A percentile compares a stretch with the other conserved stretches of the same genome.
Conservation (phyloP, 2,113 vertebrate species). For the Malaclemys terrapin region DNA sequence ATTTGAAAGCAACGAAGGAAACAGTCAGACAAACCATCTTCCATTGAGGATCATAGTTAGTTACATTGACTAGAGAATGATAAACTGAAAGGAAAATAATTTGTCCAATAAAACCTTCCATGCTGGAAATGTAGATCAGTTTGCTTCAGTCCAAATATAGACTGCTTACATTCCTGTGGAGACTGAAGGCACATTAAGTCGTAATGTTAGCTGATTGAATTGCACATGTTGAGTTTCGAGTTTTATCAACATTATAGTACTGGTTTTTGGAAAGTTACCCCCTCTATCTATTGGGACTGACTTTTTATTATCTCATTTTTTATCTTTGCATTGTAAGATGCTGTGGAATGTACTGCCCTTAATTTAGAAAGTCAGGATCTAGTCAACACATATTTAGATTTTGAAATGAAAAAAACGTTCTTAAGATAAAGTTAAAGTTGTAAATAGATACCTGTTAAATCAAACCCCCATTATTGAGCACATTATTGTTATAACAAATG, state of each 20-base stretch:
- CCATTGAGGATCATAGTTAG: not conserved
- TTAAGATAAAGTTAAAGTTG: slow-evolving; percentile 47
- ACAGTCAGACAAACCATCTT: not conserved
- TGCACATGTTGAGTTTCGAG: not conserved
- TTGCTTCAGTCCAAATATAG: slow-evolving; percentile 42
- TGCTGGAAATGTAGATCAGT: slow-evolving; percentile 20
- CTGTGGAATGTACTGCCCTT: slow-evolving; percentile 59
- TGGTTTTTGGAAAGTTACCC: slow-evolving; percentile 33
- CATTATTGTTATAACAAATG: not conserved
- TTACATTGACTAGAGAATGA: not conserved
- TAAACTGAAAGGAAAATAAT: slow-evolving; percentile 38
- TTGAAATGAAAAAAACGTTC: not conserved
- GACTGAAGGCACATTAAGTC: slow-evolving; percentile 29
- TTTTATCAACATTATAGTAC: slow-evolving; percentile 55
- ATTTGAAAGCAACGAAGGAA: slow-evolving; percentile 28
- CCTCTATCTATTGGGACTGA: slow-evolving; percentile 42
- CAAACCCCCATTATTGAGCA: not conserved
- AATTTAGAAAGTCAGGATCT: slow-evolving; percentile 35
- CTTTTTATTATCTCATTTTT: slow-evolving; percentile 60
- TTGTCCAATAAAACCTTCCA: slow-evolving; percentile 42
- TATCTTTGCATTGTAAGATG: slow-evolving; percentile 59
- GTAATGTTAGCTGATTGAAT: slow-evolving; percentile 32
- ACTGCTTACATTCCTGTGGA: slow-evolving; percentile 23
- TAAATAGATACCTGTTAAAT: not conserved
- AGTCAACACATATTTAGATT: slow-evolving; percentile 30